Conservation (phyloP, 2,113 vertebrate species). For the Glaucidium brasilianum region DNA sequence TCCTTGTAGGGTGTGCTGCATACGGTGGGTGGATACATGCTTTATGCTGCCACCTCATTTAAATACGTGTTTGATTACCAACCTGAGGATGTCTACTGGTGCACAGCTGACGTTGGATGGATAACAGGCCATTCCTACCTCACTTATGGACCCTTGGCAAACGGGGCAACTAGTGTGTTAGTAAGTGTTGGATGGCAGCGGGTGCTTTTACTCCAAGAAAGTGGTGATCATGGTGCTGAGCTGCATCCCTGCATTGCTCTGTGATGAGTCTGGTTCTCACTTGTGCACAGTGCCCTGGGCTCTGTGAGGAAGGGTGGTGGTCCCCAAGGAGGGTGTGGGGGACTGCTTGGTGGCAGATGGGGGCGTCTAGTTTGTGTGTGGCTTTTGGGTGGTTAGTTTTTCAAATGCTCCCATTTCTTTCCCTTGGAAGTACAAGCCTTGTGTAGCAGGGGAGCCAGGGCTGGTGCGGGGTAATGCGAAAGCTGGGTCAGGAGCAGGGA, state of each 20-base stretch:
- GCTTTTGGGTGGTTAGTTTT: neutral
- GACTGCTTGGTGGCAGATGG: accelerated
- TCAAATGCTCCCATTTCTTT: neutral
- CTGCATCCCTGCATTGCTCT: neutral
- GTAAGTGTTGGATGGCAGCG: slow-evolving; percentile 72
- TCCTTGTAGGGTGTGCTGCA: slow-evolving; percentile 88
- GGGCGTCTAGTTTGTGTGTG: neutral
- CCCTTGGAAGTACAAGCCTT: neutral
- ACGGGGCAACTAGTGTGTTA: slow-evolving; percentile 90
- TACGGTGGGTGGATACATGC: slow-evolving; percentile 92
- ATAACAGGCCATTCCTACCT: slow-evolving; percentile 97
- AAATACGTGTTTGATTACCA: slow-evolving; percentile 96
- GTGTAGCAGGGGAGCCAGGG: neutral
- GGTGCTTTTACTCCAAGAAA: neutral
- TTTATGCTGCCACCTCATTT: slow-evolving; percentile 89
- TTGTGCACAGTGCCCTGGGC: neutral
- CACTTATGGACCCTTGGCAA: slow-evolving; percentile 92
- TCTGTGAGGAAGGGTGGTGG: neutral
- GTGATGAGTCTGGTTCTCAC: neutral
- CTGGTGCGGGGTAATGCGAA: neutral
- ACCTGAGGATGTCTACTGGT: slow-evolving; percentile 92
- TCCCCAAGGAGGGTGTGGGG: neutral
- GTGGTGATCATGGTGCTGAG: neutral
- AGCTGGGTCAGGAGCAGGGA: neutral
- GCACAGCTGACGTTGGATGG: slow-evolving; percentile 97